These are phyloP conservation scores for Strongylocentrotus purpuratus DNA, from an alignment of 35 echinoderm and acorn worm genomes.

Conservation along the genomic window DNA sequence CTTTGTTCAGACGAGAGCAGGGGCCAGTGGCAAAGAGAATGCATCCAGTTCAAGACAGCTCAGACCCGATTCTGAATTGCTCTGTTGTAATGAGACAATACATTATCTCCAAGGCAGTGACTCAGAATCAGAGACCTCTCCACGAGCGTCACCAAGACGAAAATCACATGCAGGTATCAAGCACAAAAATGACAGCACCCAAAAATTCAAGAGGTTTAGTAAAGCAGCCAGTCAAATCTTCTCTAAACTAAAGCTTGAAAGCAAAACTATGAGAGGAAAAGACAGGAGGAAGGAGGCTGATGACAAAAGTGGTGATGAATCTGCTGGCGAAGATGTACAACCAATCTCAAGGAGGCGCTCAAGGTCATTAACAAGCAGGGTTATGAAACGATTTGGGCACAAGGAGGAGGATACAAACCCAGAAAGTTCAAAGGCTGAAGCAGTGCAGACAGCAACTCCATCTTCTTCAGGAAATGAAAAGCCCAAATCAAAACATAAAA, in stretches of 20 bases:
- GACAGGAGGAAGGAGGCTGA: conserved; percentile 4
- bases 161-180: neutral
- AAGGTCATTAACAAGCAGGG: conserved; percentile 22
- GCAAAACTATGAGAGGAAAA: neutral
- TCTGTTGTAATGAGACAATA: conserved; percentile 41
- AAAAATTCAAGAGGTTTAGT: conserved; percentile 20
- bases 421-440: neutral
- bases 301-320: neutral
- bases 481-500: neutral
- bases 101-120: conserved; percentile 45
- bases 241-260: conserved; percentile 19
- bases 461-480: conserved; percentile 36
- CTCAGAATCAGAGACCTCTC: conserved; percentile 5
- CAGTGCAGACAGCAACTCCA: neutral
- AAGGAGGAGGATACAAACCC: neutral
- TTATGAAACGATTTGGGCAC: conserved; percentile 20
- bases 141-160: conserved; percentile 15
- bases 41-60: neutral
- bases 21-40: neutral
- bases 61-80: neutral
- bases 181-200: neutral
- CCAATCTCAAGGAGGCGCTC: neutral
- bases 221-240: conserved; percentile 32
- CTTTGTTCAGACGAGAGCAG: neutral
- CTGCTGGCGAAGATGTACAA: neutral